phyloP scores from a whole-genome alignment of 2,113 vertebrate genomes.

The Podarcis cretensis region DNA sequence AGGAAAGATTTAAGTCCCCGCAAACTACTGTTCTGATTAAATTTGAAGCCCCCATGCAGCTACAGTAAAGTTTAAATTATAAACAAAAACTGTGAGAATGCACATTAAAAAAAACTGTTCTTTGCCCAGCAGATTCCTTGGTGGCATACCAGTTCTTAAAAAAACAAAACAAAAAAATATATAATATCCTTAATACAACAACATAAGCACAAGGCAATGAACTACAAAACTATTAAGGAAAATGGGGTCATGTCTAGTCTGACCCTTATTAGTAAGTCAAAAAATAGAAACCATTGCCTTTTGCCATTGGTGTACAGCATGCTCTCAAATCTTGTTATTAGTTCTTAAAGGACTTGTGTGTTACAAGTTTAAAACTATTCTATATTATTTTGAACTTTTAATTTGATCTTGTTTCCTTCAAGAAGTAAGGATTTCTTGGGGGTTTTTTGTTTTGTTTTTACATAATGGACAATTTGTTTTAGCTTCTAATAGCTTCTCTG shows the following conservation, averaged over 20 bases:
- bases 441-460: not conserved
- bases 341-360: not conserved
- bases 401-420: conserved; percentile 23
- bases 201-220: too few species aligned
- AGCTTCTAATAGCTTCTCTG: conserved; percentile 39
- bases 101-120: too few species aligned
- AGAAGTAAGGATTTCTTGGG: conserved; percentile 4
- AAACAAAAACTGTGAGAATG: too few species aligned
- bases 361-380: not conserved
- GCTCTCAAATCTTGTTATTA: not conserved
- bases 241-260: not conserved
- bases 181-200: too few species aligned
- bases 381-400: not conserved
- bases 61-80: not conserved
- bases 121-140: too few species aligned
- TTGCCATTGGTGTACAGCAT: conserved; percentile 19
- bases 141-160: not conserved
- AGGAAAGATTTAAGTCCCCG: not conserved
- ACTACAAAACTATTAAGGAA: not conserved
- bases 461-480: conserved; percentile 21
- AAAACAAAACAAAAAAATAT: not conserved
- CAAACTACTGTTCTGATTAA: not conserved
- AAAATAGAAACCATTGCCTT: not conserved
- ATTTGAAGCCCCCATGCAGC: not conserved
- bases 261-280: not conserved